A percentile compares a stretch with the other conserved stretches of the same genome.
Evolutionary conservation across 2,113 vertebrate genomes (phyloP).

Genomic region (Prionailurus bengalensis): DNA sequence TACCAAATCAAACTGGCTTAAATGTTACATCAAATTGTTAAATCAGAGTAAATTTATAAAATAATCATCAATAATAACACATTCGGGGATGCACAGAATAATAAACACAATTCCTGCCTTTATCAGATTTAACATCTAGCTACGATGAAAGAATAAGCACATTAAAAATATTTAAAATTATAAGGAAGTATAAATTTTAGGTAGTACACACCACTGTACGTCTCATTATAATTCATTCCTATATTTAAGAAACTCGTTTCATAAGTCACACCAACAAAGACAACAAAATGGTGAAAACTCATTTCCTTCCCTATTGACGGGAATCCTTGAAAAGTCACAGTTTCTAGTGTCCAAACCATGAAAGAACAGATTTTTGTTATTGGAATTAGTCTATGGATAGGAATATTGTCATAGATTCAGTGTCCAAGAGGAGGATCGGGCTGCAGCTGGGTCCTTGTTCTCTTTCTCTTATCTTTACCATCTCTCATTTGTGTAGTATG

Average conservation of each 20-base stretch:
- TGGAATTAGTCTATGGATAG: background rate
- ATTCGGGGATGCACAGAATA: background rate
- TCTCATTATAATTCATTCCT: background rate
- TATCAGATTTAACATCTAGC: background rate
- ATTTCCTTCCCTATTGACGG: background rate
- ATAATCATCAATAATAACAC: background rate
- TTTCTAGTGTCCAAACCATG: background rate
- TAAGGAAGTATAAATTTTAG: background rate
- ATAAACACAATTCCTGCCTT: background rate
- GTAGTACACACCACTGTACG: accelerated
- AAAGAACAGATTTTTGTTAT: background rate
- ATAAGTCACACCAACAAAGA: background rate
- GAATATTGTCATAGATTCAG: background rate
- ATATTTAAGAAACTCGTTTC: background rate
- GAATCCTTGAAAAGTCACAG: background rate
- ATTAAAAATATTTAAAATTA: background rate
- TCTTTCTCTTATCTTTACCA: background rate
- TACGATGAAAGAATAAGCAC: background rate
- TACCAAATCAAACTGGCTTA: background rate
- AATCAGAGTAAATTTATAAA: background rate
- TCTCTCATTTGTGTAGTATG: background rate
- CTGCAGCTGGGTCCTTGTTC: background rate
- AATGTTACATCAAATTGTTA: background rate
- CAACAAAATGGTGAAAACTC: background rate
- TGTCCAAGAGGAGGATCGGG: background rate